phyloP scores from a whole-genome alignment of 2,888 invertebrate species.

The Acronicta alni region DNA sequence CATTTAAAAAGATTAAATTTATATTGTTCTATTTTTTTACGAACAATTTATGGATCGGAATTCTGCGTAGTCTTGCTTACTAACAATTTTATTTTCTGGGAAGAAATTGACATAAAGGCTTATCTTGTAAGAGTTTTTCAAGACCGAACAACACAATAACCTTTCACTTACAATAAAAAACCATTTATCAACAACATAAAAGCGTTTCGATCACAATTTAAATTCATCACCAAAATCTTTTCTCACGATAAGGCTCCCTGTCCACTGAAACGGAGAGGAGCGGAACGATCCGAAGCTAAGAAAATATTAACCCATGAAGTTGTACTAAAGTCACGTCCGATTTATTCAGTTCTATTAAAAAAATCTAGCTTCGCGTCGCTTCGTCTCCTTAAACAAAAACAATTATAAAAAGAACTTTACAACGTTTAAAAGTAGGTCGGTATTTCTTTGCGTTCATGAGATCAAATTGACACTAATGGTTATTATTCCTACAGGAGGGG shows the following conservation, averaged over 20 bases:
- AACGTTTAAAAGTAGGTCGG: conserved; percentile 35
- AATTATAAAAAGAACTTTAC: conserved; percentile 29
- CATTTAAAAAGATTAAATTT: too few species aligned
- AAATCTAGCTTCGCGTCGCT: not conserved
- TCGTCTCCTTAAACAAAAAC: conserved; percentile 21
- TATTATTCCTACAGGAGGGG: conserved; percentile 59
- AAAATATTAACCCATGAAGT: too few species aligned
- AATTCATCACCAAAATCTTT: conserved; percentile 19
- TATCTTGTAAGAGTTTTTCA: not conserved
- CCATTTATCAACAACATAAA: not conserved
- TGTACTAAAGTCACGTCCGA: too few species aligned
- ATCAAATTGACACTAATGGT: conserved; percentile 76
- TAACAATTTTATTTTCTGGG: not conserved
- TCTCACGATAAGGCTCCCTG: not conserved
- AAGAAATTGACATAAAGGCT: not conserved
- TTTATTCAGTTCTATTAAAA: too few species aligned
- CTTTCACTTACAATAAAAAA: not conserved
- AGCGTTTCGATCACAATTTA: not conserved
- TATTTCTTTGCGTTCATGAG: conserved; percentile 57
- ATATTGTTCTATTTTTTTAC: too few species aligned
- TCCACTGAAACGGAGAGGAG: too few species aligned
- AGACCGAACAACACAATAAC: not conserved
- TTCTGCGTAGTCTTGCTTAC: too few species aligned
- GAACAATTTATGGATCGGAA: too few species aligned
- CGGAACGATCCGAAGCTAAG: too few species aligned